Evolutionary conservation across 2,888 invertebrate genomes (phyloP).

Genomic region (Crocallis elinguaria): DNA sequence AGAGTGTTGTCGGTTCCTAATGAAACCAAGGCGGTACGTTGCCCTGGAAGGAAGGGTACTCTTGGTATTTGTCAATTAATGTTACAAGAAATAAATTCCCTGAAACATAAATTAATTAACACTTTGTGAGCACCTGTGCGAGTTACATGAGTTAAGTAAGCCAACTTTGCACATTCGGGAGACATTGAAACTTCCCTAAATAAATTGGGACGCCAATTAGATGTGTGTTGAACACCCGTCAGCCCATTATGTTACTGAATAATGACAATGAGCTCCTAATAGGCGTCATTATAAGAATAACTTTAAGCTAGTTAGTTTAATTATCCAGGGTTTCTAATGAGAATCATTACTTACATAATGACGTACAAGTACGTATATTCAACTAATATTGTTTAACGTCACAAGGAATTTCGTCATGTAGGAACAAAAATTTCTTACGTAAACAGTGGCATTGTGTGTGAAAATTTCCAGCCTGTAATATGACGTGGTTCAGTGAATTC

Average conservation of each 20-base stretch:
- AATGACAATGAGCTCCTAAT: slow-evolving; percentile 35
- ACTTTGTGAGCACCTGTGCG: slow-evolving; percentile 64
- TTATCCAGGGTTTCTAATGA: slow-evolving; percentile 7
- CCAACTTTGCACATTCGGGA: slow-evolving; percentile 57
- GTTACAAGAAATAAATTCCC: slow-evolving; percentile 60
- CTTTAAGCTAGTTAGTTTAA: slow-evolving; percentile 10
- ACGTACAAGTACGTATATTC: not conserved
- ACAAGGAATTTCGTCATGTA: too few species aligned
- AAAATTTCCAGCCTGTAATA: too few species aligned
- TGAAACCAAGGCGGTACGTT: slow-evolving; percentile 50
- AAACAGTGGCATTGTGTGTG: too few species aligned
- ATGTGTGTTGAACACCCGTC: slow-evolving; percentile 43
- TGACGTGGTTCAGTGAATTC: too few species aligned
- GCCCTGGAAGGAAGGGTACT: slow-evolving; percentile 30
- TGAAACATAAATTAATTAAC: slow-evolving; percentile 68
- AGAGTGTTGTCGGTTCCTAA: slow-evolving; percentile 56
- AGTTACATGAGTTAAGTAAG: slow-evolving; percentile 58
- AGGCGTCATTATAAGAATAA: slow-evolving; percentile 28
- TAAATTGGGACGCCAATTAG: slow-evolving; percentile 57
- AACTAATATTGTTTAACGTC: not conserved
- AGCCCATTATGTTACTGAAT: slow-evolving; percentile 34
- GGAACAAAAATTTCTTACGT: too few species aligned
- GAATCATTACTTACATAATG: not conserved
- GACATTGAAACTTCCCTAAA: slow-evolving; percentile 55
- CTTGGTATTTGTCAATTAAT: slow-evolving; percentile 66